Conservation (phyloP, 2,888 invertebrate genomes). For the Volucella inflata region DNA sequence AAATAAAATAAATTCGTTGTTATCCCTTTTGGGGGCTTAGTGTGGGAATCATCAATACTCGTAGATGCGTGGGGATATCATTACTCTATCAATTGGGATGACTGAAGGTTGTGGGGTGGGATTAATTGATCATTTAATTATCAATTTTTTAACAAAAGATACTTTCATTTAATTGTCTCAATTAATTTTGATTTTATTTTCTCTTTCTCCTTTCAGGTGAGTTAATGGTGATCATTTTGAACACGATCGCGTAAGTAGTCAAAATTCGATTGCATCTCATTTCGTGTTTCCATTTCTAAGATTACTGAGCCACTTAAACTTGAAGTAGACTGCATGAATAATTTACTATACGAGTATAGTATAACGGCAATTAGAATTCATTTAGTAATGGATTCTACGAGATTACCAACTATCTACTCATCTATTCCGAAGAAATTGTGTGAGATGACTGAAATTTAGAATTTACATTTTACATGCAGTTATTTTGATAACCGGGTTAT, state of each 20-base stretch:
- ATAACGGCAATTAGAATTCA: neutral
- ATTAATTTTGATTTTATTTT: slow-evolving; percentile 30
- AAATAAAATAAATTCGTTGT: neutral
- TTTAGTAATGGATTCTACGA: neutral
- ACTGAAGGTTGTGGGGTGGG: neutral
- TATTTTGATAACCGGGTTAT: neutral
- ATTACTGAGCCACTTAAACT: neutral
- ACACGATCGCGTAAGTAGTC: neutral
- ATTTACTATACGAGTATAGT: too few species aligned
- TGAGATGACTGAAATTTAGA: slow-evolving; percentile 11
- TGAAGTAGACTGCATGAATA: too few species aligned
- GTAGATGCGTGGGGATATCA: neutral
- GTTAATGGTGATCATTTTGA: neutral
- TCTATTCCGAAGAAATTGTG: neutral
- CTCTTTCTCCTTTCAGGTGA: slow-evolving; percentile 46
- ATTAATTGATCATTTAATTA: slow-evolving; percentile 18
- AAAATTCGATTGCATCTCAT: neutral
- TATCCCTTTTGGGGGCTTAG: slow-evolving; percentile 30
- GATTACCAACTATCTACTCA: neutral
- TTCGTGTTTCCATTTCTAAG: neutral
- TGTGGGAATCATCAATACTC: neutral
- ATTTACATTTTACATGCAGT: slow-evolving; percentile 4
- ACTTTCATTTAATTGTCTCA: neutral
- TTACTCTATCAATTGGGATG: neutral
- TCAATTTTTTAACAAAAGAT: neutral